These are phyloP conservation scores for Zaprionus africanus DNA, from an alignment of 1,140 invertebrate genomes.

Conservation along the genomic window DNA sequence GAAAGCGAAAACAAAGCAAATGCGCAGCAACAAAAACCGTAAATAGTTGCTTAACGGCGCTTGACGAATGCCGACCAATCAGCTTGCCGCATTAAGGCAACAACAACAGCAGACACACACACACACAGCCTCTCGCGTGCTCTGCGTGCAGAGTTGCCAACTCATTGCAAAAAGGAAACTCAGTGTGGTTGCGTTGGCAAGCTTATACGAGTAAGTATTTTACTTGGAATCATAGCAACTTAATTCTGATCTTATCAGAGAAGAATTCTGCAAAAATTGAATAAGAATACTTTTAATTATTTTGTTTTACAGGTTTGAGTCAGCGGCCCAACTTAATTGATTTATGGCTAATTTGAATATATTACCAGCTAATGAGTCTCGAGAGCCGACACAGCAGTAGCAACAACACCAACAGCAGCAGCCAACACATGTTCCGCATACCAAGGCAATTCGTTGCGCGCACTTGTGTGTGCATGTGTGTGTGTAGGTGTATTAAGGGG, in stretches of 20 bases:
- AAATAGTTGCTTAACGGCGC: slow-evolving; percentile 75
- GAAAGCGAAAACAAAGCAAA: slow-evolving; percentile 62
- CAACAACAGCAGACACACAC: slow-evolving; percentile 10
- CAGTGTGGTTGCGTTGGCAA: slow-evolving; percentile 4
- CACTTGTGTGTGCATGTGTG: slow-evolving; percentile 1
- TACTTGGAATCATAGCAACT: slow-evolving; percentile 3
- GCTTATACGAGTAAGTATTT: neutral
- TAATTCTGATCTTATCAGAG: slow-evolving; percentile 53
- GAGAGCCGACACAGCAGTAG: slow-evolving; percentile 49
- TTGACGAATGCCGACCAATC: slow-evolving; percentile 64
- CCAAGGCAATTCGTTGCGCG: slow-evolving; percentile 6
- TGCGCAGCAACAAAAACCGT: slow-evolving; percentile 47
- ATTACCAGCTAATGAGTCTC: slow-evolving; percentile 68
- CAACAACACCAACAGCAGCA: slow-evolving; percentile 4
- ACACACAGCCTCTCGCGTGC: slow-evolving; percentile 37
- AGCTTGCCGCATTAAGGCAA: slow-evolving; percentile 44
- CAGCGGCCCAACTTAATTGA: slow-evolving; percentile 62
- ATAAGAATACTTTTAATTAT: slow-evolving; percentile 27
- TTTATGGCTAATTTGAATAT: slow-evolving; percentile 78
- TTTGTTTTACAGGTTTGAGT: slow-evolving; percentile 42
- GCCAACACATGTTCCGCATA: slow-evolving; percentile 2
- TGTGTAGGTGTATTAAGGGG: slow-evolving; percentile 46
- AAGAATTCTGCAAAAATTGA: slow-evolving; percentile 25
- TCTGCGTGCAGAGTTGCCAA: slow-evolving; percentile 67
- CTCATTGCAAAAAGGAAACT: slow-evolving; percentile 17